phyloP scores from a whole-genome alignment of 2,797 vertebrate species.

The Phrynocephalus vlangalii region DNA sequence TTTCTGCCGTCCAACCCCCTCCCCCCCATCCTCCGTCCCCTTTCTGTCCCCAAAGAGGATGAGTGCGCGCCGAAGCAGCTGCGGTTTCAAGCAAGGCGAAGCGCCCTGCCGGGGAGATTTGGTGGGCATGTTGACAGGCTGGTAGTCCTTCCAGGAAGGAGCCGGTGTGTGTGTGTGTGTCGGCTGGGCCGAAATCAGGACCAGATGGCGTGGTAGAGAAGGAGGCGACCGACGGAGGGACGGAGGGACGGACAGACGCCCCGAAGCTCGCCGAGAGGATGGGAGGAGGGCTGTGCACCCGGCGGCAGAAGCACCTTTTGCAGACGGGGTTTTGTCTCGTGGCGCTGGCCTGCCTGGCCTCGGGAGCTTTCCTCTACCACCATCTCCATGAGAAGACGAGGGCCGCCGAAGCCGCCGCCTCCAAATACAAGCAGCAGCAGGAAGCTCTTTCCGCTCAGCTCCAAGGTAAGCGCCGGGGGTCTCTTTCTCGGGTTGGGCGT shows the following conservation, averaged over 20 bases:
- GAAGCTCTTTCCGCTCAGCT: slow-evolving; percentile 77
- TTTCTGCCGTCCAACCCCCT: no score
- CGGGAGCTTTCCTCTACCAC: slow-evolving; percentile 64
- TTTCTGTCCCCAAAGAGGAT: fast-evolving
- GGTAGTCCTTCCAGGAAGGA: neutral
- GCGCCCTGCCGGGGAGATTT: neutral
- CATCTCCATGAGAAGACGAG: slow-evolving; percentile 68
- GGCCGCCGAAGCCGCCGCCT: slow-evolving; percentile 58
- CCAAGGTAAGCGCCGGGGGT: slow-evolving; percentile 72
- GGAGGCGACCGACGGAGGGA: neutral
- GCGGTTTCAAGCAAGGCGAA: no score
- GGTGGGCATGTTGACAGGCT: fast-evolving
- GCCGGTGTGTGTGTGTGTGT: fast-evolving
- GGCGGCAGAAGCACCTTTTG: slow-evolving; percentile 76
- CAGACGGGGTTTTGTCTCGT: slow-evolving; percentile 69
- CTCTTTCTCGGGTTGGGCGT: neutral
- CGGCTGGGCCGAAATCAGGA: no score
- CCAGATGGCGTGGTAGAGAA: neutral
- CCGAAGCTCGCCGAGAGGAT: slow-evolving; percentile 38
- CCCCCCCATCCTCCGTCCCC: fast-evolving
- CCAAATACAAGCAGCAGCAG: slow-evolving; percentile 77
- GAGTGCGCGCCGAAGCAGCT: neutral
- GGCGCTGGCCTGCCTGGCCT: slow-evolving; percentile 58
- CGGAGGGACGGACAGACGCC: no score
- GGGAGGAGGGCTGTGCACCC: slow-evolving; percentile 72